Evolutionary conservation across 2,888 invertebrate genomes (phyloP), one percentile per base, ranked within the genome.

Genomic region (Micoletzkya japonica): DNA sequence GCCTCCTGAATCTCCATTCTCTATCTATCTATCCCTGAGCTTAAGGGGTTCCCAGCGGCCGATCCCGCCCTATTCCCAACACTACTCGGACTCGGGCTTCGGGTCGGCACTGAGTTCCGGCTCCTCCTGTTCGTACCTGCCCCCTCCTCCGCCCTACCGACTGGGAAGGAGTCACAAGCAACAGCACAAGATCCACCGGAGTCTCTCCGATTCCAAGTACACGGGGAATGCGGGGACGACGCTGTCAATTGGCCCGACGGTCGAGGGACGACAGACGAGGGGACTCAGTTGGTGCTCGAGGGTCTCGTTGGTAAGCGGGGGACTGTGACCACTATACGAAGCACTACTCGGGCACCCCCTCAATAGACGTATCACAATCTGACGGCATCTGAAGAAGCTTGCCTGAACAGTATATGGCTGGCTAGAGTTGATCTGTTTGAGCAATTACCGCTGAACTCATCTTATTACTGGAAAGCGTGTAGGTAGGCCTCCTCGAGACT

Each of bases 31-130:
- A 37, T 57, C 66, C 59, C 32, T 64, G 49, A 54, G 36, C 49
- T 72, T 59, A 44, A n/a, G 64, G 56, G 72, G 61, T 24, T 73
- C 74, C 24, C 73, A 73, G 44, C 78, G 83, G 7, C 76, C 78
- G 50, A 71, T 74, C 7, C 74, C 81, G 26, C 83, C 82, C 52
- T 84, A 82, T 73, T 74, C 77, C 64, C 78, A 81, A 24, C 82
- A 82, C 70, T 78, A 83, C 73, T 80, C 79, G 52, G 85, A 85
- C 70, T 82, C 82, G 52, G 85, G 85, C 17, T 85, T 85, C 63
- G 81, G 83, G 39, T 78, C 77, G 20, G 80, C 81, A 17, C 75
- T 81, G 59, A 77, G 77, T 6, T 80, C 82, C 6, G 81, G 80
- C 7, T 81, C 80, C 60, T 76, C 76, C 59, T 80, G 77, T 60